Conservation (phyloP, 2,113 vertebrate species). For the Verasper variegatus region DNA sequence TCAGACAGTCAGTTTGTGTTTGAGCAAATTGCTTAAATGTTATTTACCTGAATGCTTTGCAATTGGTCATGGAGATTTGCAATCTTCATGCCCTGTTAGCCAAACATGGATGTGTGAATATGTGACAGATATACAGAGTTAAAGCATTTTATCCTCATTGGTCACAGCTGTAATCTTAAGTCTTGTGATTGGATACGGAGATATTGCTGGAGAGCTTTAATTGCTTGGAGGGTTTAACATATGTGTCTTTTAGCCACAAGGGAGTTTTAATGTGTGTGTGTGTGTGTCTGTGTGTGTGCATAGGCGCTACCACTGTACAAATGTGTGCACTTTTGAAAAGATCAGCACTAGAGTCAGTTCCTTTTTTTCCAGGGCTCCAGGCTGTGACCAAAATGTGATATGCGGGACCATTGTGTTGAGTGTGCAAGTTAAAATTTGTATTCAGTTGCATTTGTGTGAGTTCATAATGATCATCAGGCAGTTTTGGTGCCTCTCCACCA, state of each 20-base stretch:
- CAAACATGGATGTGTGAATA: constrained; percentile 65
- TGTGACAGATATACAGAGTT: constrained; percentile 68
- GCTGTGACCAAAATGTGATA: not conserved
- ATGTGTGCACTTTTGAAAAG: constrained; percentile 51
- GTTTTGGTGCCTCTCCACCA: not conserved
- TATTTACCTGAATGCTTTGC: constrained; percentile 69
- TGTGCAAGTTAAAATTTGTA: not conserved
- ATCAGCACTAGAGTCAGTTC: constrained; percentile 28
- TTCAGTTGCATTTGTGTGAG: not conserved
- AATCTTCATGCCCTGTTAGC: constrained; percentile 61
- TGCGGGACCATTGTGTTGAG: not conserved
- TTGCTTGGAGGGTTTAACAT: constrained; percentile 65
- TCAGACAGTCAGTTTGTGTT: constrained; percentile 43
- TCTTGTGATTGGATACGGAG: constrained; percentile 74
- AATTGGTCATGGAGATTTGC: constrained; percentile 63
- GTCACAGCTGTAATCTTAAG: constrained; percentile 74
- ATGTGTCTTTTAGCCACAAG: constrained; percentile 36
- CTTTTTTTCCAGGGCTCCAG: constrained; percentile 11
- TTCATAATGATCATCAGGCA: not conserved
- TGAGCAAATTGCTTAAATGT: constrained; percentile 44
- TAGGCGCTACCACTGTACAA: not conserved
- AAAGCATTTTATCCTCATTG: constrained; percentile 73
- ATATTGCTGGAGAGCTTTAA: constrained; percentile 74
- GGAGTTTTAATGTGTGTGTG: constrained; percentile 25
- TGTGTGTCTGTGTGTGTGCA: not conserved